phyloP scores from a whole-genome alignment of 2,888 invertebrate species.

The Epirrhoe tristata region DNA sequence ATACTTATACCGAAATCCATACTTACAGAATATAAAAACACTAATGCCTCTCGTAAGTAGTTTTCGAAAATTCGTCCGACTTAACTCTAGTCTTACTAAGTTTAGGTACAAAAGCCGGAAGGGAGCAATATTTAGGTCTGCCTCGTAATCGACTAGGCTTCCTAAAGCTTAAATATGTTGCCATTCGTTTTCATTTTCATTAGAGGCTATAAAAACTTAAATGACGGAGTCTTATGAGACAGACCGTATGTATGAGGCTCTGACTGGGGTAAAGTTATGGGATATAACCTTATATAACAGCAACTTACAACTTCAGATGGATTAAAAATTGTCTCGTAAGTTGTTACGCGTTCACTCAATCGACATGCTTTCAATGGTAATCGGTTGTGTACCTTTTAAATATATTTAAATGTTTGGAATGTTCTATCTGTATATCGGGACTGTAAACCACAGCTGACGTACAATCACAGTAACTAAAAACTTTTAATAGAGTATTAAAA shows the following conservation, averaged over 20 bases:
- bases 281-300: neutral
- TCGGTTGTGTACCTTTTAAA: constrained; percentile 19
- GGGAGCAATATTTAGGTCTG: no score
- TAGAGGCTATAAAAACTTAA: no score
- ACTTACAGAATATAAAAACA: no score
- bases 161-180: no score
- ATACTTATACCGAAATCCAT: no score
- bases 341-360: neutral
- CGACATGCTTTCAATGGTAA: constrained; percentile 32
- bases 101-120: no score
- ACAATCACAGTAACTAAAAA: constrained; percentile 36
- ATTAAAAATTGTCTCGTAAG: neutral
- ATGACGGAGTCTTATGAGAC: no score
- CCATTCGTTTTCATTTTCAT: no score
- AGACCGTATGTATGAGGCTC: no score
- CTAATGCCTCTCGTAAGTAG: neutral
- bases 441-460: constrained; percentile 31
- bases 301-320: neutral
- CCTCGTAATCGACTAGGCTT: no score
- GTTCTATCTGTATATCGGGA: constrained; percentile 34
- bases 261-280: neutral
- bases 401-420: constrained; percentile 34
- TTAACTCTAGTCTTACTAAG: neutral
- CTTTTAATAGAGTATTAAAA: constrained; percentile 4
- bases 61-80: neutral